Evolutionary conservation across 2,797 vertebrate species (phyloP), one percentile per base, ranked within the genome.

Genomic region (Epinephelus coioides): DNA sequence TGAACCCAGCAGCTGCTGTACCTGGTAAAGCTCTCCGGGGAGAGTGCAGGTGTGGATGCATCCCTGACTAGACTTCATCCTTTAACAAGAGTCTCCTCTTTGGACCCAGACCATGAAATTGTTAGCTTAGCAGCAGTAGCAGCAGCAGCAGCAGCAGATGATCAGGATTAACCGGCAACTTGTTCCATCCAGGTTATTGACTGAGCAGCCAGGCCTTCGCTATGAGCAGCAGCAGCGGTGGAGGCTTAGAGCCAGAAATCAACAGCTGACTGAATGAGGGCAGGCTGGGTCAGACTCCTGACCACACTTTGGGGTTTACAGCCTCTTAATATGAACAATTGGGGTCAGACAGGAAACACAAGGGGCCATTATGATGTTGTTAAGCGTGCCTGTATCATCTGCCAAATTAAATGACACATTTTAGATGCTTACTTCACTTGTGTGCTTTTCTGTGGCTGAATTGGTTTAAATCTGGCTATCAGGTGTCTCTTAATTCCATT

Each of bases 1-100:
- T 71, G 69, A 84, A 81, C 40, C 10, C 23, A 86, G 67, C 83
- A 77, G 84, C 78, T 82, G 85, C 86, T 57, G 80, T 93, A 98
- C 97, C 97, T 97, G 97, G 92, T 97, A 96, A 84, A 97, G 78
- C 14, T 97, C 95, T 43, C 94, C 95, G 47, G 96, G 93, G 85
- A 96, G 94, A 21, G 95, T 95, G 95, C 97, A 98, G 1, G 95
- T 94, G 85, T 95, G 90, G 88, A 97, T 92, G 81, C 95, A 95
- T 90, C 96, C 95, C 69, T 96, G 96, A 83, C 96, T 96, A 7
- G 95, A 94, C 79, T 93, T 94, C 94, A 97, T 95, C 85, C 93
- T 94, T 81, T 93, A 40, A 81, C 53, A 40, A 0, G 89, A 78
- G 73, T 93, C 95, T 96, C 43, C 91, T 91, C 83, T 94, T 43